Evolutionary conservation across 2,113 vertebrate genomes (phyloP).

Genomic region (Panthera uncia): DNA sequence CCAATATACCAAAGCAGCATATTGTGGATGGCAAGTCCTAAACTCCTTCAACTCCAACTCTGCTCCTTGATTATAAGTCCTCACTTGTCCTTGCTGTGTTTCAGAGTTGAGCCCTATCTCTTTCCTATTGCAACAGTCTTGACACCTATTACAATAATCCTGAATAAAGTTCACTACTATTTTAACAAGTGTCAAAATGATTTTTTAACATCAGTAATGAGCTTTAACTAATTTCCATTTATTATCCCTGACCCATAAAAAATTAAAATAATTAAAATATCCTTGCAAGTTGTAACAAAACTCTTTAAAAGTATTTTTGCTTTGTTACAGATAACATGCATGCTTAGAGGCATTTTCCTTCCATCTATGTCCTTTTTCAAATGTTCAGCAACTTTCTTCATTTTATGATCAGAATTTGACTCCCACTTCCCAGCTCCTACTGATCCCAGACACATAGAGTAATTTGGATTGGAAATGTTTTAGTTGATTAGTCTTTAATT

Average conservation of each 20-base stretch:
- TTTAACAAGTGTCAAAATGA: constrained; percentile 47
- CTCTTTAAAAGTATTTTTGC: constrained; percentile 10
- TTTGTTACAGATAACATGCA: constrained; percentile 17
- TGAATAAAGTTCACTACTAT: neutral
- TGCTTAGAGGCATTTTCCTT: neutral
- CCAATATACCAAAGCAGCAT: neutral
- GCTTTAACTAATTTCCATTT: constrained; percentile 30
- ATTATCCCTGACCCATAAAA: neutral
- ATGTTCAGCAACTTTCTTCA: constrained; percentile 36
- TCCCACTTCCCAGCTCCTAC: neutral
- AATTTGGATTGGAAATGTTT: constrained; percentile 17
- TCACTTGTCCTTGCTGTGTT: neutral
- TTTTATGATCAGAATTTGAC: constrained; percentile 15
- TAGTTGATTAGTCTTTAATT: neutral
- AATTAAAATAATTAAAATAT: neutral
- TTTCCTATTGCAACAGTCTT: neutral
- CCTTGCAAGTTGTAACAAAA: constrained; percentile 25
- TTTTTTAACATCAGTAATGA: neutral
- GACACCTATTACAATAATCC: neutral
- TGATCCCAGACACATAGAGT: neutral
- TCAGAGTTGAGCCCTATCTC: neutral
- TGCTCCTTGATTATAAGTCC: neutral
- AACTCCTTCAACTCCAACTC: neutral
- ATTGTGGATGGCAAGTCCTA: neutral
- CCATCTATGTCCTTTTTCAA: neutral